A percentile compares a stretch with the other conserved stretches of the same genome.
Evolutionary conservation across 2,888 invertebrate species (phyloP).

Genomic region (Diarsia rubi): DNA sequence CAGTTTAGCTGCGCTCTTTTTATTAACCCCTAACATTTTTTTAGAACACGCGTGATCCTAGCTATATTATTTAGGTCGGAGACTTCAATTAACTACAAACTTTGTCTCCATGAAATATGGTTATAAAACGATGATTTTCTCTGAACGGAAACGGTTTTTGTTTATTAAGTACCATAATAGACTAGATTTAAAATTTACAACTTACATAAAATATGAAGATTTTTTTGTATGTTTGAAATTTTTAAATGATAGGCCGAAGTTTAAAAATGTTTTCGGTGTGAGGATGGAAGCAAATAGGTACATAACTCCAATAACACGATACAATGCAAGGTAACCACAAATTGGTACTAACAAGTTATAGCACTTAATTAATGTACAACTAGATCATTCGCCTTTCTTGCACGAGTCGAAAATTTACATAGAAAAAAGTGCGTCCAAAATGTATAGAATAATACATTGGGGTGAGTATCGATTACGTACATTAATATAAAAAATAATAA

Average conservation of each 20-base stretch:
- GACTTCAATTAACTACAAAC: background rate
- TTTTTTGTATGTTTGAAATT: constrained; percentile 16
- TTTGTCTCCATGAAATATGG: background rate
- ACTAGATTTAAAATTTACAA: background rate
- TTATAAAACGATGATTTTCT: background rate
- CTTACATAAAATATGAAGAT: background rate
- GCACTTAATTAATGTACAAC: constrained; percentile 24
- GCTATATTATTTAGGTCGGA: constrained; percentile 1
- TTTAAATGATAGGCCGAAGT: background rate
- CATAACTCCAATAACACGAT: constrained; percentile 19
- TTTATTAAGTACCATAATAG: no score
- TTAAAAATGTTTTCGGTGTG: constrained; percentile 3
- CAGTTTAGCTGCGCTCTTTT: constrained; percentile 20
- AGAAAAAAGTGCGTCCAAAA: background rate
- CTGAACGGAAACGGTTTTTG: background rate
- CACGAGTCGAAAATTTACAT: constrained; percentile 15
- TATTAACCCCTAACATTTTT: constrained; percentile 26
- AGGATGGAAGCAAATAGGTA: constrained; percentile 17
- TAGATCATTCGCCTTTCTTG: constrained; percentile 23
- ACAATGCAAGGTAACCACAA: constrained; percentile 37
- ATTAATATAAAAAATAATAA: background rate
- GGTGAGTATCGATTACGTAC: background rate
- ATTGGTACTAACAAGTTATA: constrained; percentile 43
- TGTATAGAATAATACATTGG: constrained; percentile 10
- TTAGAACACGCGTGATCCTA: constrained; percentile 8